Evolutionary conservation across 2,113 vertebrate genomes (phyloP), one percentile per base, ranked within the genome.

Genomic region (Paramisgurnus dabryanus): DNA sequence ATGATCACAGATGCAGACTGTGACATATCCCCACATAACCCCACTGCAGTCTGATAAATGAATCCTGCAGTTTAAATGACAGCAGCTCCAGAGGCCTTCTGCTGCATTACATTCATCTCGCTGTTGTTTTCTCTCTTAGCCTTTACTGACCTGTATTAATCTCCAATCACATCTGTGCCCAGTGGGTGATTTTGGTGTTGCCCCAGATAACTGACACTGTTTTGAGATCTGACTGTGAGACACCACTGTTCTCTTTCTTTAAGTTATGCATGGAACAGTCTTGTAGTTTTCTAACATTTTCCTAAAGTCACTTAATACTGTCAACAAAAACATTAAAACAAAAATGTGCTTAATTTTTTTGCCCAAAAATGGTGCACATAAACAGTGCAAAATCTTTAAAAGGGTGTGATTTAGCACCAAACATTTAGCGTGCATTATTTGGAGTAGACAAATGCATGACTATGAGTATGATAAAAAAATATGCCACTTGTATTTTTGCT

Each of bases 91-190:
- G 17, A 58, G 55, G 13, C 15, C 6, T 58, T 58, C n/a, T 58
- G 39, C 55, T 73, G 43, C 45, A 49, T 40, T 41, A 55, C 47
- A 65, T 57, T 43, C 18, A 47, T 70, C 74, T 45, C 67, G 80
- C 22, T 41, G 63, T 53, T 67, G 69, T 55, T 74, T 78, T 58
- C 53, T 64, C 50, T 76, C 50, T 76, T 17, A 18, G 39, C 18
- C 76, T 49, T 63, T 1, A 13, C 13, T 87, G 67, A 85, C 84
- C 81, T 71, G 82, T 41, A 73, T 81, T 68, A 78, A 70, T 63
- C 64, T 17, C 4, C 13, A 41, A 49, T 63, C 39, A 83, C 50
- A 79, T 86, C 79, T 86, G 76, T 61, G 70, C 73, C 40, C 57
- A 39, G 73, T 61, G 72, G 67, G 61, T 76, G 71, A 64, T 55